These are phyloP conservation scores for Channallabes apus DNA, from an alignment of 2,797 vertebrate genomes.

Conservation along the genomic window DNA sequence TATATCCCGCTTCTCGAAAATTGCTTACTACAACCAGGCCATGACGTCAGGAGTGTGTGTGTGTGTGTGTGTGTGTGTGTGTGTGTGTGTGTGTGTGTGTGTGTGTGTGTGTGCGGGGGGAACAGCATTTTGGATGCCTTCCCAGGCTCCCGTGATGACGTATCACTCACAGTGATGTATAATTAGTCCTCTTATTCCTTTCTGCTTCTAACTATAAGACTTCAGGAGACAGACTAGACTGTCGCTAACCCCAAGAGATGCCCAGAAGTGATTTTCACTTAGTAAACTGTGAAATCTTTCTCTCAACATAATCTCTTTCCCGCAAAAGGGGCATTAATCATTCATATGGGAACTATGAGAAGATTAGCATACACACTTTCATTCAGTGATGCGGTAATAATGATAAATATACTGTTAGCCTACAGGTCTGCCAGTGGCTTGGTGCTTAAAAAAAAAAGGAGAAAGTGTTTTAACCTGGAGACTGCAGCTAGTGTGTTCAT, in stretches of 20 bases:
- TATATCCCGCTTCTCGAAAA: slow-evolving; percentile 32
- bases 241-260: slow-evolving; percentile 13
- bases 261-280: slow-evolving; percentile 15
- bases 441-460: not conserved
- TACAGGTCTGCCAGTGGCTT: not conserved
- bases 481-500: not conserved
- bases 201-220: slow-evolving; percentile 24
- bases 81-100: too few relatives aligned
- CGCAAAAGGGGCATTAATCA: slow-evolving; percentile 19
- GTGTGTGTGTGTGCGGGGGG: not conserved
- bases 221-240: slow-evolving; percentile 18
- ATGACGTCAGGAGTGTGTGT: slow-evolving; percentile 13
- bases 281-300: slow-evolving; percentile 27
- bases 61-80: too few relatives aligned
- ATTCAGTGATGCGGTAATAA: not conserved
- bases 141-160: slow-evolving; percentile 36
- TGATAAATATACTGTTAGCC: slow-evolving; percentile 9
- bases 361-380: slow-evolving; percentile 8
- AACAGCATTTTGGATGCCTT: slow-evolving; percentile 39
- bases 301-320: slow-evolving; percentile 4
- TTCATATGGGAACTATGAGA: slow-evolving; percentile 21
- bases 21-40: slow-evolving; percentile 35
- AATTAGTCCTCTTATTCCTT: slow-evolving; percentile 46
- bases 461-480: slow-evolving; percentile 9
- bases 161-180: slow-evolving; percentile 37